A percentile compares a stretch with the other conserved stretches of the same genome.
Evolutionary conservation across 2,797 vertebrate genomes (phyloP).

Genomic region (Thripadectes ignobilis): DNA sequence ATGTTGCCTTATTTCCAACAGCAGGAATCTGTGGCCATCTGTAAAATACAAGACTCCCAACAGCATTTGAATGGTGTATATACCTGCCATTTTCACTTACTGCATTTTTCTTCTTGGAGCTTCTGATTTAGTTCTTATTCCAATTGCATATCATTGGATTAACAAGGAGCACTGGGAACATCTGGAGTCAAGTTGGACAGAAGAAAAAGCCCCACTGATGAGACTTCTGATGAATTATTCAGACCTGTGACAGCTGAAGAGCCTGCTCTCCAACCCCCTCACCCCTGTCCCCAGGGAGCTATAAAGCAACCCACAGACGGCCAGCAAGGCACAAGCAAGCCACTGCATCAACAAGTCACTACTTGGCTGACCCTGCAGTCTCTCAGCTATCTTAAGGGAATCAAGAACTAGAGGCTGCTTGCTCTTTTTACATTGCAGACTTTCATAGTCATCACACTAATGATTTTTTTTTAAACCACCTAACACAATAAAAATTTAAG

Average conservation of each 20-base stretch:
- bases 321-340: background rate
- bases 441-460: background rate
- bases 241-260: background rate
- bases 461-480: background rate
- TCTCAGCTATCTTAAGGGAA: background rate
- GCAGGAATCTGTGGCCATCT: background rate
- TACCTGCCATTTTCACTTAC: background rate
- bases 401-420: background rate
- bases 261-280: background rate
- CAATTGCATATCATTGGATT: background rate
- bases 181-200: background rate
- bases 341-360: background rate
- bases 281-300: background rate
- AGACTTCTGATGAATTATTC: background rate
- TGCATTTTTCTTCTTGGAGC: background rate
- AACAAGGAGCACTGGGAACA: background rate
- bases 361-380: conserved; percentile 21
- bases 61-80: background rate
- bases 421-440: background rate
- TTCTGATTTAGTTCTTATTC: background rate
- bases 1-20: background rate
- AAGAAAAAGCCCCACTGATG: background rate
- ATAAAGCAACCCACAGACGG: background rate
- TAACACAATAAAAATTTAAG: background rate
- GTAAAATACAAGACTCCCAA: background rate